Percentiles rank a stretch among this genome's conserved stretches.
Evolutionary conservation across 2,113 vertebrate species (phyloP).

Genomic region (Hiodon tergisus): DNA sequence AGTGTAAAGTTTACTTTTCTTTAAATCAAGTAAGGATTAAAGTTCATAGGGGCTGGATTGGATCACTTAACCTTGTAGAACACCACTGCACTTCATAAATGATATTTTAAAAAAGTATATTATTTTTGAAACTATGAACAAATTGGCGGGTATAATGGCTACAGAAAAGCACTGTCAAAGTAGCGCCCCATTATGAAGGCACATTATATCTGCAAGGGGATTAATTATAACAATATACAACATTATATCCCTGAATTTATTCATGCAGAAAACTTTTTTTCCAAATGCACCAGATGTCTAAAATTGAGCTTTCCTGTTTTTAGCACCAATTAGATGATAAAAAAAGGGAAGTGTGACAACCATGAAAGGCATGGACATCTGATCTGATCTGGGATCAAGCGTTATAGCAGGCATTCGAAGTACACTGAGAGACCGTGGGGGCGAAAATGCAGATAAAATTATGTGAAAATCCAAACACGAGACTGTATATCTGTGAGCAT

Average conservation of each 20-base stretch:
- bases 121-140: too few species aligned
- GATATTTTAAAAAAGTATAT: too few species aligned
- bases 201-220: not conserved
- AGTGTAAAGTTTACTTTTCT: too few species aligned
- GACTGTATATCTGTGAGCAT: not conserved
- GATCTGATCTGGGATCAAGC: not conserved
- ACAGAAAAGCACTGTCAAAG: not conserved
- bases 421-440: not conserved
- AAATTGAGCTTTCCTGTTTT: not conserved
- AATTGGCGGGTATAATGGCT: not conserved
- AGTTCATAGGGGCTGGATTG: too few species aligned
- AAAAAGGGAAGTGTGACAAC: not conserved
- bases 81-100: too few species aligned
- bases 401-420: not conserved
- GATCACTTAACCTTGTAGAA: too few species aligned
- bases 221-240: not conserved
- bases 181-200: not conserved
- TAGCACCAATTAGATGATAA: slow-evolving; percentile 17
- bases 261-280: not conserved
- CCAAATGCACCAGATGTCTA: slow-evolving; percentile 12
- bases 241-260: not conserved
- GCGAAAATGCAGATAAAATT: too few species aligned
- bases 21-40: too few species aligned
- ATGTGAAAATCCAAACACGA: not conserved
- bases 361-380: not conserved